Evolutionary conservation across 2,797 vertebrate genomes (phyloP).

Genomic region (Ptychobarbus kaznakovi): DNA sequence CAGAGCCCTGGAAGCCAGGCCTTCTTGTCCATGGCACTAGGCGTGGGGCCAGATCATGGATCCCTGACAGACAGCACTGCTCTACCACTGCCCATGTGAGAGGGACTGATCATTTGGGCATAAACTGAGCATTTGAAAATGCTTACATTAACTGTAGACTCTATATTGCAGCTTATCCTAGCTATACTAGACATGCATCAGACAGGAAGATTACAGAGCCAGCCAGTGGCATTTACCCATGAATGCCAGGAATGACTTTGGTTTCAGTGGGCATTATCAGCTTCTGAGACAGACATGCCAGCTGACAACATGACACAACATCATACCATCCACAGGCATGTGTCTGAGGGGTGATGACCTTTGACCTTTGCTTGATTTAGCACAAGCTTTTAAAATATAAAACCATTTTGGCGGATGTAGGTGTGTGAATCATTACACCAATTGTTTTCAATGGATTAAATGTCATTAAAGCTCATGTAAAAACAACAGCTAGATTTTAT

Average conservation of each 20-base stretch:
- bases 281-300: slow-evolving; percentile 71
- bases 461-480: not conserved
- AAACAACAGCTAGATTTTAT: not conserved
- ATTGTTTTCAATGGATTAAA: not conserved
- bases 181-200: slow-evolving; percentile 32
- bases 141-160: not conserved
- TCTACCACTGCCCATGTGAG: not conserved
- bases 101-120: not conserved
- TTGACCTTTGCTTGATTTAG: slow-evolving; percentile 33
- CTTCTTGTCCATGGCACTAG: slow-evolving; percentile 19
- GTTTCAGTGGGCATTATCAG: slow-evolving; percentile 78
- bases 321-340: slow-evolving; percentile 17
- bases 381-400: slow-evolving; percentile 32
- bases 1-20: not conserved
- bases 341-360: slow-evolving; percentile 26
- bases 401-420: not conserved
- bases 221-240: slow-evolving; percentile 20
- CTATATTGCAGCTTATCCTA: not conserved
- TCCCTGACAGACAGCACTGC: slow-evolving; percentile 29
- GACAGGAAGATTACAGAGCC: slow-evolving; percentile 36
- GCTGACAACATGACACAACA: slow-evolving; percentile 56
- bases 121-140: slow-evolving; percentile 1
- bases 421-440: not conserved
- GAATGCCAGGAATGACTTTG: slow-evolving; percentile 73
- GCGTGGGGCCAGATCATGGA: slow-evolving; percentile 25